Percentiles rank a stretch among this genome's conserved stretches.
phyloP scores from a whole-genome alignment of 2,888 invertebrate species.

The Macrosiphum euphorbiae region DNA sequence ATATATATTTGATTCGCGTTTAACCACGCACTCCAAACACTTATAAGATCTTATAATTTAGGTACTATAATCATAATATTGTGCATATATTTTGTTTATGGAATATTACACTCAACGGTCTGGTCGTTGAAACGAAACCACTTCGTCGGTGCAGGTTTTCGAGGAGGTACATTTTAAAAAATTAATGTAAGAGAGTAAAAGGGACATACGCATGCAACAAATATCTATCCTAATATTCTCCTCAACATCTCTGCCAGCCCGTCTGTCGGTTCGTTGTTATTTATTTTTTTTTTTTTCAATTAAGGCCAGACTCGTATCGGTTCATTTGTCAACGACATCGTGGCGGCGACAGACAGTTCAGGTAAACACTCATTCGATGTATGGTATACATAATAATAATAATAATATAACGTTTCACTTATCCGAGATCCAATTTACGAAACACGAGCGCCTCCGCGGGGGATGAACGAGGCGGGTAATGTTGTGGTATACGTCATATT shows the following conservation, averaged over 20 bases:
- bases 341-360: not conserved
- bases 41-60: not conserved
- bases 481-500: not conserved
- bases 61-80: not conserved
- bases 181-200: not conserved
- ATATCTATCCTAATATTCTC: not conserved
- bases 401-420: conserved; percentile 40
- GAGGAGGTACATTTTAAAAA: conserved; percentile 7
- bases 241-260: not conserved
- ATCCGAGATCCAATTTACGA: conserved; percentile 36
- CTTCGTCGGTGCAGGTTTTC: not conserved
- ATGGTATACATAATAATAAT: too few relatives aligned
- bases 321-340: conserved; percentile 53
- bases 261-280: not conserved
- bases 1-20: not conserved
- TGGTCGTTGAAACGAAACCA: not conserved
- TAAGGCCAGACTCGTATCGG: conserved; percentile 14
- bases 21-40: not conserved
- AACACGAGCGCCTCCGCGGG: conserved; percentile 44
- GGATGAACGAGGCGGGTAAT: not conserved
- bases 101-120: not conserved
- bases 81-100: not conserved
- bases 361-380: not conserved
- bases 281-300: conserved; percentile 27
- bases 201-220: not conserved